Percentiles rank a stretch among this genome's conserved stretches.
Conservation (phyloP, 2,113 vertebrate species). For the Megalops atlanticus region DNA sequence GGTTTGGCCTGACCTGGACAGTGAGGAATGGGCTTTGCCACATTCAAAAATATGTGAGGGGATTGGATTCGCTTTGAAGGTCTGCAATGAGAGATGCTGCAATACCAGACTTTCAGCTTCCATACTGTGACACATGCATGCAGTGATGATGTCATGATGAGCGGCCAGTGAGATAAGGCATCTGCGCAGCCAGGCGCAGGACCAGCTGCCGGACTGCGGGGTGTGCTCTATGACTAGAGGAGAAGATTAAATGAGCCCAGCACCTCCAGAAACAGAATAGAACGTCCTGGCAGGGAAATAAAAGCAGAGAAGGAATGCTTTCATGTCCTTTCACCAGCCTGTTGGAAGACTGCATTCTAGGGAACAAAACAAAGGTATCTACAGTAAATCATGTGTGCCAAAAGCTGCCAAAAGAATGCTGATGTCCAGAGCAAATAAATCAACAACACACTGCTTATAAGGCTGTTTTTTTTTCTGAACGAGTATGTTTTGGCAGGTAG, state of each 20-base stretch:
- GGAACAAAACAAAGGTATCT: background rate
- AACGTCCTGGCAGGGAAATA: conserved; percentile 2
- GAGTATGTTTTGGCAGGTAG: background rate
- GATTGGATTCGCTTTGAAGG: background rate
- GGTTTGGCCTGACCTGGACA: background rate
- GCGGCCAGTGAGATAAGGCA: background rate
- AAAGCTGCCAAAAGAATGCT: conserved; percentile 1
- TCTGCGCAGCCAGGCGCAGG: background rate
- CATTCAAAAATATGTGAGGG: background rate
- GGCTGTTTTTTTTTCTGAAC: background rate
- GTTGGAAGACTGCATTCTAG: background rate
- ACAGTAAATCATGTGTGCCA: background rate
- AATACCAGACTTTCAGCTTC: background rate
- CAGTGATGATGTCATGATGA: background rate
- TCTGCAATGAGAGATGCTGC: background rate
- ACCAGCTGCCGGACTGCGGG: background rate
- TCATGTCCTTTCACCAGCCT: background rate
- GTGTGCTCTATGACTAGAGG: background rate
- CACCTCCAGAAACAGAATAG: conserved; percentile 1
- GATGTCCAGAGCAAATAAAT: background rate
- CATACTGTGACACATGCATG: background rate
- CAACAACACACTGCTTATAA: background rate
- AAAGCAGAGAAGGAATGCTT: background rate
- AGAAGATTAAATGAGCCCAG: background rate
- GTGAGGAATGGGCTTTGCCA: background rate